phyloP scores from a whole-genome alignment of 2,797 vertebrate genomes.

The Catharus ustulatus region DNA sequence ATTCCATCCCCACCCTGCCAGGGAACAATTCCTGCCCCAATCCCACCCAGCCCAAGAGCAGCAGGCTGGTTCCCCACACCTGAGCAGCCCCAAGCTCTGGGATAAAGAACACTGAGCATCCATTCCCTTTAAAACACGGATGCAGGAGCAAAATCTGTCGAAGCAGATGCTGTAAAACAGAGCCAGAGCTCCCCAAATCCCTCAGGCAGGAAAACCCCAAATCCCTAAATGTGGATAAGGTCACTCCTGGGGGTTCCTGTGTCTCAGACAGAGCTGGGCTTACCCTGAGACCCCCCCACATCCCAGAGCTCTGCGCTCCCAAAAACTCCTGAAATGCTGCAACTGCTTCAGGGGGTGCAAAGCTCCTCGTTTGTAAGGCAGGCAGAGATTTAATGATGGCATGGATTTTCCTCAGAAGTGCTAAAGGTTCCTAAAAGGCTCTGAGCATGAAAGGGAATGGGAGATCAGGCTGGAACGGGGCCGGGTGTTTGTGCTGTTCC shows the following conservation, averaged over 20 bases:
- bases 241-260: neutral
- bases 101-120: neutral
- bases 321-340: neutral
- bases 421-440: conserved; percentile 32
- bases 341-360: neutral
- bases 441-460: conserved; percentile 16
- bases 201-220: neutral
- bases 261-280: neutral
- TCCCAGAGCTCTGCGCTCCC: neutral
- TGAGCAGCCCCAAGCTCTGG: neutral
- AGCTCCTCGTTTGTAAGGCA: neutral
- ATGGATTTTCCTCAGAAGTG: conserved; percentile 1
- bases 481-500: neutral
- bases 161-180: neutral
- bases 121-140: rapidly evolving
- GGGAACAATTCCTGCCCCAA: too few relatives aligned
- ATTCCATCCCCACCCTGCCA: too few relatives aligned
- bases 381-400: conserved; percentile 5
- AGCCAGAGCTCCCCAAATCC: neutral
- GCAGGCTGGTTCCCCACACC: neutral
- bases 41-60: neutral
- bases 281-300: neutral
- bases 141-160: neutral
- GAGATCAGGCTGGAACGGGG: neutral
- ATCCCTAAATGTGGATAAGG: neutral